Percentiles rank a stretch among this genome's conserved stretches.
Conservation (phyloP, 2,888 invertebrate genomes). For the Melikaiella ostensackeni region DNA sequence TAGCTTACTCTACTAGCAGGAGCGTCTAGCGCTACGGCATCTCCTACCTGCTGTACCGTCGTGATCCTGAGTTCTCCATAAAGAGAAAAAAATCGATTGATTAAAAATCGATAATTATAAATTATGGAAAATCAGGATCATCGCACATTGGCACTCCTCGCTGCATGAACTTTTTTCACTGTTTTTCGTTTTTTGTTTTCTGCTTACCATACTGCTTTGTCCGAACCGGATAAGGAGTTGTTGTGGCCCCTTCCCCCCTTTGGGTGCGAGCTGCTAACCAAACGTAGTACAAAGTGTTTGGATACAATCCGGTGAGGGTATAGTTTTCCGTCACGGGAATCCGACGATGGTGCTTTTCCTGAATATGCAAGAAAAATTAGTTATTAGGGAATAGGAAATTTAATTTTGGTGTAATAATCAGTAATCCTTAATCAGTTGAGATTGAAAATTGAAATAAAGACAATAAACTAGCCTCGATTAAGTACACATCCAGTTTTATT, state of each 20-base stretch:
- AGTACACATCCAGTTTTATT: no score
- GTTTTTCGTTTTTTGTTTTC: slow-evolving; percentile 52
- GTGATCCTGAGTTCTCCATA: slow-evolving; percentile 54
- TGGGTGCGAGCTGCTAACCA: slow-evolving; percentile 97
- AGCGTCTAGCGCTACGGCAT: slow-evolving; percentile 72
- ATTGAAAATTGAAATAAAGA: no score
- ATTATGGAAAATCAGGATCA: slow-evolving; percentile 46
- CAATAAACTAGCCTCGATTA: no score
- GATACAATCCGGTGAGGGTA: slow-evolving; percentile 93
- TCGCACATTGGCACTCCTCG: slow-evolving; percentile 70
- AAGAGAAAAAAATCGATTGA: slow-evolving; percentile 38
- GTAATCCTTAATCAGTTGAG: no score
- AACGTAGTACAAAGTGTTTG: slow-evolving; percentile 97
- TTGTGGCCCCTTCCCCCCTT: slow-evolving; percentile 96
- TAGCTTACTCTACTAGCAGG: slow-evolving; percentile 75
- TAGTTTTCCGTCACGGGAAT: slow-evolving; percentile 91
- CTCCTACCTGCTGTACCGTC: slow-evolving; percentile 74
- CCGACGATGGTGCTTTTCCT: slow-evolving; percentile 90
- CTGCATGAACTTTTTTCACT: slow-evolving; percentile 67
- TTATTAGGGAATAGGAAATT: neutral
- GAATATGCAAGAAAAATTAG: slow-evolving; percentile 17
- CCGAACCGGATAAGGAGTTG: slow-evolving; percentile 94
- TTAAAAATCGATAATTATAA: slow-evolving; percentile 8
- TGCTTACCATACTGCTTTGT: slow-evolving; percentile 99
- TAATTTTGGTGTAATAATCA: no score